These are phyloP conservation scores for Drosophila bunnanda DNA, from an alignment of 2,888 invertebrate species.

Conservation along the genomic window DNA sequence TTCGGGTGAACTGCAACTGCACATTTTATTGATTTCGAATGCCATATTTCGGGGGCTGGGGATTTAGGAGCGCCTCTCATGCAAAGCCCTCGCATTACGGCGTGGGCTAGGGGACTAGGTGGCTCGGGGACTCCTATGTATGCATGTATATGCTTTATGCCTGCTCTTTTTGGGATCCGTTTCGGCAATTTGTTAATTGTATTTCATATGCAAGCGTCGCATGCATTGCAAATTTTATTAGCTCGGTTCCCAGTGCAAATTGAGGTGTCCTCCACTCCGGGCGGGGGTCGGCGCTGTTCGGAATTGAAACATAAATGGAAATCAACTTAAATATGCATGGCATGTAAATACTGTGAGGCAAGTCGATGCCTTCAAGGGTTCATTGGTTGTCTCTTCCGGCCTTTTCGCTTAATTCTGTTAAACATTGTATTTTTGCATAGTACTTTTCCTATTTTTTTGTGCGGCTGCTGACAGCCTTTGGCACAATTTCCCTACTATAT, in stretches of 20 bases:
- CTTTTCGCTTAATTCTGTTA: conserved; percentile 14
- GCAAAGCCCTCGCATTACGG: conserved; percentile 9
- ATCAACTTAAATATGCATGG: conserved; percentile 73
- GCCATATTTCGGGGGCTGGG: conserved; percentile 26
- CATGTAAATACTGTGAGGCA: conserved; percentile 57
- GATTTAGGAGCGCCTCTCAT: conserved; percentile 1
- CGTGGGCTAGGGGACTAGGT: neutral
- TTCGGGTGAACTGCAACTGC: conserved; percentile 40
- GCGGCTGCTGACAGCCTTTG: conserved; percentile 2
- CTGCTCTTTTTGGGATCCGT: conserved; percentile 12
- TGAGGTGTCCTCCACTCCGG: too few relatives aligned
- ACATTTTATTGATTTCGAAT: conserved; percentile 47
- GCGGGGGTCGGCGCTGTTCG: too few relatives aligned
- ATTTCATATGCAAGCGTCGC: conserved; percentile 55
- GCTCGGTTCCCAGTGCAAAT: conserved; percentile 35
- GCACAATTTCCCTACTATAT: conserved; percentile 6
- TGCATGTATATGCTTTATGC: conserved; percentile 3
- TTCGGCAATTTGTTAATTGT: conserved; percentile 63
- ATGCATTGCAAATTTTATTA: conserved; percentile 57
- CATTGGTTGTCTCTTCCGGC: neutral
- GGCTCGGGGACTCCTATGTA: too few relatives aligned
- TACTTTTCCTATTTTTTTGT: conserved; percentile 9
- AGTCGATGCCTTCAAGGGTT: conserved; percentile 36
- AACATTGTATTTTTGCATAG: conserved; percentile 49
- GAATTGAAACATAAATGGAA: conserved; percentile 73